Evolutionary conservation across 1,140 invertebrate genomes (phyloP), one percentile per base, ranked within the genome.

Genomic region (Halesus radiatus): DNA sequence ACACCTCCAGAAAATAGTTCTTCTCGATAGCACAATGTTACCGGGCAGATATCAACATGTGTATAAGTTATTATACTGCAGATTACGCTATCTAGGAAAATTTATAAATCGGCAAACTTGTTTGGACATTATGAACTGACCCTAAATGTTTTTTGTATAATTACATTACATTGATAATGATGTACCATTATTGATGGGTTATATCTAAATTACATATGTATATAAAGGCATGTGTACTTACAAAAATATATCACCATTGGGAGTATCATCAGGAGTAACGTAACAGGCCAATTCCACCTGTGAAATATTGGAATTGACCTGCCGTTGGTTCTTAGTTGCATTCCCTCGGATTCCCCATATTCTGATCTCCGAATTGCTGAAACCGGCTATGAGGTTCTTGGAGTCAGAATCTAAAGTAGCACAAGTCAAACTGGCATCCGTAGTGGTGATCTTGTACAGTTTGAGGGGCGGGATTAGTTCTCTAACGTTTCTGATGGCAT

Each of bases 281-380:
- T 86, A 84, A 78, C 88, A 90, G 6, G 88, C 88, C 6, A 90
- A 77, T 77, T 88, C 86, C 16, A 89, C 81, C 83, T 88, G 86
- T 13, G 89, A 90, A 45, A 90, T 88, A 81, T 90, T 90, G 50
- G 85, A 84, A 80, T 89, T 89, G 0, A 89, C 82, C 66, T 81
- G 84, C 58, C 85, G 84, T 74, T 87, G 60, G 50, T 75, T 73
- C 29, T 60, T 87, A 16, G 91, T 86, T 84, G 91, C 90, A 66
- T 92, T 92, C 50, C 92, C 90, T n/a, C 90, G 90, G 52, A 92
- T 89, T 78, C 91, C 91, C 92, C 92, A 93, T 8, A 93, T 81
- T 84, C 92, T 88, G 75, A 93, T 90, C 86, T 92, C 92, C 5
- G 92, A 90, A 79, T 91, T 92, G 79, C 88, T 90, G 81, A 93